These are phyloP conservation scores for Mesopsocus fuscifrons DNA, from an alignment of 2,888 invertebrate species.

Conservation along the genomic window DNA sequence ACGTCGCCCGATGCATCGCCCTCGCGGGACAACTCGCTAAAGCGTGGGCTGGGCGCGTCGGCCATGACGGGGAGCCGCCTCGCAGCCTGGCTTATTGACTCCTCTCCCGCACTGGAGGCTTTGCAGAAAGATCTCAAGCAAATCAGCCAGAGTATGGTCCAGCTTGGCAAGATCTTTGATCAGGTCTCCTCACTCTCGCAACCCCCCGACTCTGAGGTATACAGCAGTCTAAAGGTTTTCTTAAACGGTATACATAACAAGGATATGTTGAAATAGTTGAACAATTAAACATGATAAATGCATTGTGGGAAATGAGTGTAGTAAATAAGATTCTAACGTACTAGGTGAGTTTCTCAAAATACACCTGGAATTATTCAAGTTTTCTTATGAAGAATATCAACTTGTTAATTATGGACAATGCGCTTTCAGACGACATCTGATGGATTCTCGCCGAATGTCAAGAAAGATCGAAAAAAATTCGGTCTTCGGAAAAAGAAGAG, in stretches of 20 bases:
- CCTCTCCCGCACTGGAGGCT: conserved; percentile 38
- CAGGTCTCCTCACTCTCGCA: conserved; percentile 21
- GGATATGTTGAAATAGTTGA: too few relatives aligned
- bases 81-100: conserved; percentile 48
- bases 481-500: conserved; percentile 46
- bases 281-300: too few relatives aligned
- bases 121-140: conserved; percentile 43
- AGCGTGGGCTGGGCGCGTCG: conserved; percentile 21
- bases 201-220: conserved; percentile 32
- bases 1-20: conserved; percentile 22
- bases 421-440: conserved; percentile 23
- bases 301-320: too few relatives aligned
- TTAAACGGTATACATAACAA: too few relatives aligned
- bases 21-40: conserved; percentile 26
- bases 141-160: conserved; percentile 47
- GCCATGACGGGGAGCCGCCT: conserved; percentile 29
- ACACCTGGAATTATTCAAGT: too few relatives aligned
- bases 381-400: too few relatives aligned
- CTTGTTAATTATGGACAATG: too few relatives aligned
- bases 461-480: conserved; percentile 48
- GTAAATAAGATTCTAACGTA: too few relatives aligned
- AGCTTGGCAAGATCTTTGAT: conserved; percentile 42
- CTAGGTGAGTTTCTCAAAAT: too few relatives aligned
- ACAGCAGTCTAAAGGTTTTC: too few relatives aligned
- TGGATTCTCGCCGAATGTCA: conserved; percentile 41